phyloP scores from a whole-genome alignment of 1,140 invertebrate genomes.

The Hylyphantes graminicola region DNA sequence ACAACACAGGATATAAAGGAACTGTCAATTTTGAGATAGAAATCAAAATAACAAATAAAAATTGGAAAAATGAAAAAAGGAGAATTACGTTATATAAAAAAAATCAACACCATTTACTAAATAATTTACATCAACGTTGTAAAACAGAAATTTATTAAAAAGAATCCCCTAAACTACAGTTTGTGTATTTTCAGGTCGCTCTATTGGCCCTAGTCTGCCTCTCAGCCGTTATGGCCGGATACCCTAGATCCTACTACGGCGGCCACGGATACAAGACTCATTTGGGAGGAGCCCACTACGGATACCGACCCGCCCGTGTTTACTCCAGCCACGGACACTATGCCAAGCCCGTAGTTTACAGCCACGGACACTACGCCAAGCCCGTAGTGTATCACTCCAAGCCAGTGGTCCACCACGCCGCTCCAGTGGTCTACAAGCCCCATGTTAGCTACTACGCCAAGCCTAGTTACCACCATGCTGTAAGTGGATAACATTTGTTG shows the following conservation, averaged over 20 bases:
- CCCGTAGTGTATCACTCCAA: slow-evolving; percentile 3
- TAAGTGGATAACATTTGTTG: not conserved
- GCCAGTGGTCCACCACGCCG: slow-evolving; percentile 18
- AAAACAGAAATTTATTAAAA: not conserved
- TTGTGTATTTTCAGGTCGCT: slow-evolving; percentile 1
- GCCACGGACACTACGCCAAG: not conserved
- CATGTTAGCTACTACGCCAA: slow-evolving; percentile 35
- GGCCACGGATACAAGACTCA: slow-evolving; percentile 15
- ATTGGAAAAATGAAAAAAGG: too few species aligned
- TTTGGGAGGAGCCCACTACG: slow-evolving; percentile 30
- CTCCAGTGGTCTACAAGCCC: slow-evolving; percentile 35
- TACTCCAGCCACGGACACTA: not conserved
- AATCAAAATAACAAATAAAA: too few species aligned
- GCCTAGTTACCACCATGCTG: not conserved
- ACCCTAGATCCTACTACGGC: not conserved
- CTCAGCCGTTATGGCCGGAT: slow-evolving; percentile 34
- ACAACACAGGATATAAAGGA: too few species aligned
- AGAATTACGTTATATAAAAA: too few species aligned
- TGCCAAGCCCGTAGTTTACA: not conserved
- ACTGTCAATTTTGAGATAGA: too few species aligned
- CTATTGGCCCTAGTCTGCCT: slow-evolving; percentile 10
- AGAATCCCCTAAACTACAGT: not conserved
- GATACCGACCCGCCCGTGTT: slow-evolving; percentile 1
- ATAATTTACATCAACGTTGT: not conserved
- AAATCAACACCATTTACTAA: not conserved